Evolutionary conservation across 1,140 invertebrate species (phyloP).

Genomic region (roundworm (Caenorhabditis elegans)): WBcel235 BX284605.5:5551501-5552000

Average conservation of each 20-base stretch:
- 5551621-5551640: not conserved
- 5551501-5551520: no score
- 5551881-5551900: not conserved
- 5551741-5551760: not conserved
- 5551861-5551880: conserved; percentile 16
- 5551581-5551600: not conserved
- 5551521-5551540: no score
- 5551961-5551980: conserved; percentile 28
- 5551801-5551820: conserved; percentile 4
- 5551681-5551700: conserved; percentile 13
- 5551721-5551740: not conserved
- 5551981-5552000: not conserved
- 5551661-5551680: conserved; percentile 2
- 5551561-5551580: not conserved
- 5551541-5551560: no score
- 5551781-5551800: not conserved
- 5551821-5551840: not conserved
- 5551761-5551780: conserved; percentile 11
- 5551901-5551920: not conserved
- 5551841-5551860: conserved; percentile 22
- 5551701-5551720: conserved; percentile 20
- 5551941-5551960: conserved; percentile 6
- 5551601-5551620: conserved; percentile 5
- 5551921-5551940: not conserved
- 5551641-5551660: not conserved